Evolutionary conservation across 2,797 vertebrate species (phyloP), one percentile per base, ranked within the genome.

Genomic region (Syngnathus rostellatus): DNA sequence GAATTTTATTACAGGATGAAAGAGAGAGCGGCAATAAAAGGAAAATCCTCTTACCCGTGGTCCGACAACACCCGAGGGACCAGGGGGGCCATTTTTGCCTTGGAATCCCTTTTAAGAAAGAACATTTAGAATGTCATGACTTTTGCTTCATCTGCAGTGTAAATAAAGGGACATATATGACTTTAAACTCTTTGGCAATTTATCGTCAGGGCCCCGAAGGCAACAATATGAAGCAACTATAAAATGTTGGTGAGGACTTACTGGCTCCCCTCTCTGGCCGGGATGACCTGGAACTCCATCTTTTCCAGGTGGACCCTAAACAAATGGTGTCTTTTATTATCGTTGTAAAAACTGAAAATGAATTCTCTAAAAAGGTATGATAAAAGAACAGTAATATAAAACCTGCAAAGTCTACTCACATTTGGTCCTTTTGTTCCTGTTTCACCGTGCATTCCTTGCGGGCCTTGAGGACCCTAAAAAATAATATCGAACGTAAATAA

Each of bases 261-360:
- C 96, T 70, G 94, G 84, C 69, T 97, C 95, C 39, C 94, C 96
- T 63, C 96, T 92, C 83, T 95, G 93, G 21, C 96, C 96, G 3
- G 94, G 94, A 81, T 97, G 96, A 62, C 96, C 96, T 0, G 92
- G 92, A 72, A 93, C 54, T 31, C 95, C 96, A 0, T 97, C 94
- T 79, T 98, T 97, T 62, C 96, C 96, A 0, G 90, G 63, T 1
- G 89, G 90, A n/a, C 95, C 96, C 96, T 98, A 72, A 64, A 84
- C 81, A 57, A 19, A 6, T 73, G 68, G 7, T 10, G 54, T 72
- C 70, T 62, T 67, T 23, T 62, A n/a, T 46, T 41, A 71, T 74
- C 12, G 68, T 41, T 62, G 39, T 39, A 60, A 81, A 66, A n/a
- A 68, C 62, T 1, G 17, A 38, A 65, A 69, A 6, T 40, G 50